Percentiles rank a stretch among this genome's conserved stretches.
These are phyloP conservation scores for Apodemus agrarius DNA, from an alignment of 2,797 vertebrate species.

Conservation along the genomic window DNA sequence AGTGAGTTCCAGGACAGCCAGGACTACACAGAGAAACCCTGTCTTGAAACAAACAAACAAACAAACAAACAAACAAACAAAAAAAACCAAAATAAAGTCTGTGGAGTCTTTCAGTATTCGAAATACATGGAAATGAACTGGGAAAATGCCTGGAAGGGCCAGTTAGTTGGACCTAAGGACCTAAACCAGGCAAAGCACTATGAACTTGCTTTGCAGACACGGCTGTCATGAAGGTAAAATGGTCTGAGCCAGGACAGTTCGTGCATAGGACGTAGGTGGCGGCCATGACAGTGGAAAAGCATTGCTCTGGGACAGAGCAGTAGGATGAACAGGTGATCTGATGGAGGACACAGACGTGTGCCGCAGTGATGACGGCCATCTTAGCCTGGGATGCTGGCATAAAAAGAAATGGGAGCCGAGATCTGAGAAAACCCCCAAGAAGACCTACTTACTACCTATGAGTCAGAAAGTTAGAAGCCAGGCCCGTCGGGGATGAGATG, in stretches of 20 bases:
- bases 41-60: too few species aligned
- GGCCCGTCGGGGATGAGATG: not conserved
- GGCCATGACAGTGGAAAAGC: not conserved
- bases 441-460: not conserved
- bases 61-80: too few species aligned
- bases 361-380: constrained; percentile 28
- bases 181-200: not conserved
- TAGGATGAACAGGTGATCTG: not conserved
- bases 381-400: not conserved
- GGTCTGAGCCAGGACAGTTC: not conserved
- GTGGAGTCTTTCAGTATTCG: constrained; percentile 12
- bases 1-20: too few species aligned
- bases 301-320: not conserved
- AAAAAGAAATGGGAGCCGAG: constrained; percentile 17
- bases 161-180: not conserved
- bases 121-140: not conserved
- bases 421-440: not conserved
- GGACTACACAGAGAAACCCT: too few species aligned
- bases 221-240: not conserved
- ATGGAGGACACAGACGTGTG: not conserved
- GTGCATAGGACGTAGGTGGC: not conserved
- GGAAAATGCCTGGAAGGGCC: not conserved
- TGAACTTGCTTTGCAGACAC: constrained; percentile 9
- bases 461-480: constrained; percentile 43
- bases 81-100: constrained; percentile 47